Percentiles rank a stretch among this genome's conserved stretches.
These are phyloP conservation scores for Coendou prehensilis DNA, from an alignment of 2,797 vertebrate species.

Conservation along the genomic window DNA sequence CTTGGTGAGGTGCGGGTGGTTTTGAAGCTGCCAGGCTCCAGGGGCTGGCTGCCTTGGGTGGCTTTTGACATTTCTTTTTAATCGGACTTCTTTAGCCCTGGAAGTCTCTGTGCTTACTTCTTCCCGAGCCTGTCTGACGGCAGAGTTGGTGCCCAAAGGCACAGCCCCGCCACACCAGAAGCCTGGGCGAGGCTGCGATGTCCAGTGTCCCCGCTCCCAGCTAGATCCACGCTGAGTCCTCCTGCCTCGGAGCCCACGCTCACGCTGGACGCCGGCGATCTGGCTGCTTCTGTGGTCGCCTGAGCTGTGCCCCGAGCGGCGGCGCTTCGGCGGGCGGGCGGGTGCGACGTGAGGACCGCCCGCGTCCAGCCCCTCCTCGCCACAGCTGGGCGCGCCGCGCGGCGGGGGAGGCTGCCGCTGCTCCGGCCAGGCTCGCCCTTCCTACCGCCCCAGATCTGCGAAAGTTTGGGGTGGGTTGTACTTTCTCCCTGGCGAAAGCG, in stretches of 20 bases:
- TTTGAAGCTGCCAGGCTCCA: neutral
- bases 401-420: neutral
- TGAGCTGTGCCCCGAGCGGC: conserved; percentile 51
- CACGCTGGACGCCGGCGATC: neutral
- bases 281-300: neutral
- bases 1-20: neutral
- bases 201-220: conserved; percentile 64
- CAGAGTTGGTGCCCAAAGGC: conserved; percentile 36
- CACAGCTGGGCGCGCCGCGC: neutral
- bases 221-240: neutral
- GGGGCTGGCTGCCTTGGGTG: neutral
- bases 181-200: conserved; percentile 26
- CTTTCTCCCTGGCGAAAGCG: neutral
- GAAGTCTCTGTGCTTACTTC: neutral
- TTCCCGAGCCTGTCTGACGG: conserved; percentile 8
- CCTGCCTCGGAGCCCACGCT: neutral
- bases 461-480: conserved; percentile 70
- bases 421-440: neutral
- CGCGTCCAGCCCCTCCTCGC: conserved; percentile 68
- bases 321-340: conserved; percentile 64
- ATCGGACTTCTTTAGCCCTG: conserved; percentile 14
- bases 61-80: conserved; percentile 44
- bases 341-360: conserved; percentile 48
- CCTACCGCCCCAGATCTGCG: neutral
- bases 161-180: neutral